Percentiles rank a stretch among this genome's conserved stretches.
Conservation (phyloP, 2,113 vertebrate species). For the Progne subis region DNA sequence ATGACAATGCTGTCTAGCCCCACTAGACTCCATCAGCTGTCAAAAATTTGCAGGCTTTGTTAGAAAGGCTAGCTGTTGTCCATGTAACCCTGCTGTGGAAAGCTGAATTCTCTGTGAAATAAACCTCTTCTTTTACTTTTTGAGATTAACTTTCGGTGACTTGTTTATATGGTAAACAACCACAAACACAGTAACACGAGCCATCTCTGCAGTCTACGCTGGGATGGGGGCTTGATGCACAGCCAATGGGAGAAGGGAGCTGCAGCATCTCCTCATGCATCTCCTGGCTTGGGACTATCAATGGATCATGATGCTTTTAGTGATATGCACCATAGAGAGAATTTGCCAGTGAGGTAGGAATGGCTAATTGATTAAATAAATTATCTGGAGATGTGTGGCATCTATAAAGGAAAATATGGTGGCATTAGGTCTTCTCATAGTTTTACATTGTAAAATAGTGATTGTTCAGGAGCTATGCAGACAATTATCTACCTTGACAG, state of each 20-base stretch:
- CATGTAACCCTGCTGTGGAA: neutral
- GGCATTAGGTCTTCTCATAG: neutral
- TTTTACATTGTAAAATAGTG: neutral
- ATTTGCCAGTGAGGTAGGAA: neutral
- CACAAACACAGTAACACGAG: rapidly evolving
- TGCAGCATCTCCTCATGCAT: neutral
- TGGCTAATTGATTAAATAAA: neutral
- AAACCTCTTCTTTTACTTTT: neutral
- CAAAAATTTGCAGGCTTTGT: neutral
- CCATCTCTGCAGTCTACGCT: neutral
- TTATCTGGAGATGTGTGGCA: neutral
- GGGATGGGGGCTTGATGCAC: neutral
- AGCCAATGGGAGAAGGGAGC: neutral
- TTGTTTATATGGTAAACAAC: neutral
- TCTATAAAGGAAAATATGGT: neutral
- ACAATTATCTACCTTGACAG: neutral
- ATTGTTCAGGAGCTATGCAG: neutral
- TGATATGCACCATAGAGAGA: neutral
- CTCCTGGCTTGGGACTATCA: neutral
- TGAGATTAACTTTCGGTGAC: neutral
- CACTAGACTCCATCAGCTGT: neutral
- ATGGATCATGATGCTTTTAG: neutral
- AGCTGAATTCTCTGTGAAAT: neutral
- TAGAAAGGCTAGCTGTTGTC: neutral
- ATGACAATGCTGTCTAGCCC: neutral